These are phyloP conservation scores for Agonopterix heracliana DNA, from an alignment of 2,888 invertebrate species.

Conservation along the genomic window DNA sequence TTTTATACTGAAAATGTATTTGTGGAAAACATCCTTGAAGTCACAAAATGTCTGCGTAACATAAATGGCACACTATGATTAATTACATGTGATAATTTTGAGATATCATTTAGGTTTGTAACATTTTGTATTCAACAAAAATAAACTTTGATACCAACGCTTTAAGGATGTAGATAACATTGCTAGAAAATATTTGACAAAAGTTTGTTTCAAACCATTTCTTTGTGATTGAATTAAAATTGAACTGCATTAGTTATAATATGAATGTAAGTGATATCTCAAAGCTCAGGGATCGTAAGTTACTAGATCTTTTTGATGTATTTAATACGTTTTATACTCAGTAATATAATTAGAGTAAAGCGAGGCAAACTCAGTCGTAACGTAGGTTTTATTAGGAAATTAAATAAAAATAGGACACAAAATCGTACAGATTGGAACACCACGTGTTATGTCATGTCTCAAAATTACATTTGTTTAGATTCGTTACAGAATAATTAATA, in stretches of 20 bases:
- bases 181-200: too few species aligned
- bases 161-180: too few species aligned
- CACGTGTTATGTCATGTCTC: background rate
- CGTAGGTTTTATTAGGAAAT: constrained; percentile 35
- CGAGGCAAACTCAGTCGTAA: constrained; percentile 37
- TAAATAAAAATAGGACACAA: background rate
- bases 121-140: background rate
- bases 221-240: background rate
- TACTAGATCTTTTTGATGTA: constrained; percentile 65
- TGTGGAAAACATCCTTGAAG: constrained; percentile 38
- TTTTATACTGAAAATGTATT: too few species aligned
- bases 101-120: constrained; percentile 38
- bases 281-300: constrained; percentile 40
- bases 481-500: background rate
- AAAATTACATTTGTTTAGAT: background rate
- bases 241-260: background rate
- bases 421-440: background rate
- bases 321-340: constrained; percentile 72
- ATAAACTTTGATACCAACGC: too few species aligned
- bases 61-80: constrained; percentile 28
- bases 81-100: constrained; percentile 48
- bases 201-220: too few species aligned
- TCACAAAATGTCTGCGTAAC: constrained; percentile 14
- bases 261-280: constrained; percentile 37
- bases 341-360: constrained; percentile 56